Evolutionary conservation across 1,140 invertebrate genomes (phyloP).

Genomic region (Brachionus koreanus): DNA sequence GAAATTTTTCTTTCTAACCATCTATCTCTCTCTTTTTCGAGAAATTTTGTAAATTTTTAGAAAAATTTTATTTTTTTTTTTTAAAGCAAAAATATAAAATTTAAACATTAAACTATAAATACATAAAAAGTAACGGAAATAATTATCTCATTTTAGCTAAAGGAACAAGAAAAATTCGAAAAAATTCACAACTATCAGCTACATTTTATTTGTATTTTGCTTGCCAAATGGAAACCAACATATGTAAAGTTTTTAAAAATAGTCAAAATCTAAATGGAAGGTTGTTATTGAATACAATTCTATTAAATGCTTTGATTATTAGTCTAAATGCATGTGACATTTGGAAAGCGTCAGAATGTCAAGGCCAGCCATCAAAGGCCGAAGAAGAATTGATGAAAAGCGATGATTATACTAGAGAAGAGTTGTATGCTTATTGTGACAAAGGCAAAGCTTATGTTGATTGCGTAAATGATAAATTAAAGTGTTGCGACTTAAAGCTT

Average conservation of each 20-base stretch:
- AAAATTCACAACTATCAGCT: no score
- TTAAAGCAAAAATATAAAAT: no score
- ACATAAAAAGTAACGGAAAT: no score
- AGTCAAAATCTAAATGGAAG: not conserved
- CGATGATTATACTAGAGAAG: slow-evolving; percentile 37
- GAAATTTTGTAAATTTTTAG: no score
- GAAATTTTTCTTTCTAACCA: no score
- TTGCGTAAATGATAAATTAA: slow-evolving; percentile 27
- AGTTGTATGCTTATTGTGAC: slow-evolving; percentile 42
- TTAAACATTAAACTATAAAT: no score
- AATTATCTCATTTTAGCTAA: no score
- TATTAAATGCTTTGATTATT: not conserved
- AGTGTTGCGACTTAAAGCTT: slow-evolving; percentile 43
- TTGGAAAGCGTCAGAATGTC: slow-evolving; percentile 44
- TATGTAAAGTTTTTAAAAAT: not conserved
- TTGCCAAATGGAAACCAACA: not conserved
- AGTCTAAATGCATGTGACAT: slow-evolving; percentile 1
- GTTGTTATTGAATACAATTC: not conserved
- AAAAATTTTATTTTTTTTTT: no score
- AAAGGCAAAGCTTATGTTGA: slow-evolving; percentile 44
- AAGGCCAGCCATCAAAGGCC: not conserved
- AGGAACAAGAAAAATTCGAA: no score
- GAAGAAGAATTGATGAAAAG: slow-evolving; percentile 42
- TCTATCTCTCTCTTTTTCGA: no score
- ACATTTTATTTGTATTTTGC: not conserved